phyloP scores from a whole-genome alignment of 2,888 invertebrate genomes.

The Creontiades dilutus region DNA sequence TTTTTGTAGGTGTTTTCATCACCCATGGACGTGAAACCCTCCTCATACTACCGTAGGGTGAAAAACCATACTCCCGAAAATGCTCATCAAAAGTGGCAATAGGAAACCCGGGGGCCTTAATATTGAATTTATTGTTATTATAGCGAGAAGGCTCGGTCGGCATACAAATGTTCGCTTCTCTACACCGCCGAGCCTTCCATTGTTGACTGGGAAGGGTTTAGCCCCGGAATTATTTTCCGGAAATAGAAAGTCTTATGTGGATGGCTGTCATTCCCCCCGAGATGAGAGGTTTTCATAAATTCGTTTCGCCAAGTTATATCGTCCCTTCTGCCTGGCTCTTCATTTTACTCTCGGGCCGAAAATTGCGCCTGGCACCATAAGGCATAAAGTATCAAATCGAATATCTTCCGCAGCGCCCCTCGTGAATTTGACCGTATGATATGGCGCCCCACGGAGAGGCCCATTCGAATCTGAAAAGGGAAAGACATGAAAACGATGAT shows the following conservation, averaged over 20 bases:
- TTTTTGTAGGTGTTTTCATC: constrained; percentile 39
- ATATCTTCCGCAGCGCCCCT: not conserved
- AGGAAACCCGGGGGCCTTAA: constrained; percentile 25
- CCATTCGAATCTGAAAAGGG: not conserved
- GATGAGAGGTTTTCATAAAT: constrained; percentile 43
- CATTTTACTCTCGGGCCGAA: constrained; percentile 10
- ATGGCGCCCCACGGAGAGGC: not conserved
- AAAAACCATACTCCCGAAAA: constrained; percentile 29
- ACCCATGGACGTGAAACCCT: not conserved
- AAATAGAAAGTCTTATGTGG: constrained; percentile 50
- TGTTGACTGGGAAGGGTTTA: constrained; percentile 35
- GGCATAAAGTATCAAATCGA: constrained; percentile 8
- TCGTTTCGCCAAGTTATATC: constrained; percentile 1
- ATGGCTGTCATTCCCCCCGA: constrained; percentile 40
- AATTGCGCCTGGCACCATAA: constrained; percentile 32
- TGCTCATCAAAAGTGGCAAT: not conserved
- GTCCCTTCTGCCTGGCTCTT: not conserved
- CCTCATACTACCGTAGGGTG: not conserved
- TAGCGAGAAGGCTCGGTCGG: not conserved
- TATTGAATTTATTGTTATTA: constrained; percentile 45
- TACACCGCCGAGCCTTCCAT: not conserved
- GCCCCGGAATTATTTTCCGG: constrained; percentile 38
- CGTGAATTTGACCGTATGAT: not conserved
- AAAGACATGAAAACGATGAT: not conserved
- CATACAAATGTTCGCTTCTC: constrained; percentile 46